phyloP scores from a whole-genome alignment of 2,113 vertebrate genomes.

The Leptobrachium ailaonicum region DNA sequence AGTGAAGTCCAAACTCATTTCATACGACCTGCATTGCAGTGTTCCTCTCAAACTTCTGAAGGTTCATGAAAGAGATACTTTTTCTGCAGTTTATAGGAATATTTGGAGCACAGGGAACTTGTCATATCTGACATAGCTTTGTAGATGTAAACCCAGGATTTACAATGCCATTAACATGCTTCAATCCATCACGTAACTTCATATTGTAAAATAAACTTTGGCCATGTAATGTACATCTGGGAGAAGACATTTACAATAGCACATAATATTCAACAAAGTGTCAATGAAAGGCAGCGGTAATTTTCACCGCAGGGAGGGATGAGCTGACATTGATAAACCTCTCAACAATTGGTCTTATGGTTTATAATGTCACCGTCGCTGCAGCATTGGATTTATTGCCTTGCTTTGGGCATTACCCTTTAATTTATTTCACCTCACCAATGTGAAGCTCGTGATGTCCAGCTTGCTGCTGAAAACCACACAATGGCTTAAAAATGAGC shows the following conservation, averaged over 20 bases:
- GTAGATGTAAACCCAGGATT: neutral
- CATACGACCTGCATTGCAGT: too few relatives aligned
- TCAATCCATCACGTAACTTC: neutral
- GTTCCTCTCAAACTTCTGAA: too few relatives aligned
- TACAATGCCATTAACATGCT: neutral
- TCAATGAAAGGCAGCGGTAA: neutral
- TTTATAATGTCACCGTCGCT: constrained; percentile 20
- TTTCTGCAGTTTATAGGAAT: too few relatives aligned
- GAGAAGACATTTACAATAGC: constrained; percentile 12
- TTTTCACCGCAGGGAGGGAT: constrained; percentile 13
- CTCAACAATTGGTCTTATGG: constrained; percentile 5
- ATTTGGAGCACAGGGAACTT: neutral
- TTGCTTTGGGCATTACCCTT: constrained; percentile 20
- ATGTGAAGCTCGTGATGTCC: constrained; percentile 3
- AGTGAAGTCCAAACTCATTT: too few relatives aligned
- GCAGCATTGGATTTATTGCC: constrained; percentile 14
- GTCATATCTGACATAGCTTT: neutral
- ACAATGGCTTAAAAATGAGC: neutral
- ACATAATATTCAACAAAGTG: neutral
- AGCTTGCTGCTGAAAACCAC: neutral
- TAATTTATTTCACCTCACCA: constrained; percentile 6
- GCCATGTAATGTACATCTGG: neutral
- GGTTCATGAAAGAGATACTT: too few relatives aligned
- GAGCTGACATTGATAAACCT: constrained; percentile 16
- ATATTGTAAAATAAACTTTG: neutral